Evolutionary conservation across 2,113 vertebrate genomes (phyloP), one percentile per base, ranked within the genome.

Genomic region (Phrynosoma blainvillii): DNA sequence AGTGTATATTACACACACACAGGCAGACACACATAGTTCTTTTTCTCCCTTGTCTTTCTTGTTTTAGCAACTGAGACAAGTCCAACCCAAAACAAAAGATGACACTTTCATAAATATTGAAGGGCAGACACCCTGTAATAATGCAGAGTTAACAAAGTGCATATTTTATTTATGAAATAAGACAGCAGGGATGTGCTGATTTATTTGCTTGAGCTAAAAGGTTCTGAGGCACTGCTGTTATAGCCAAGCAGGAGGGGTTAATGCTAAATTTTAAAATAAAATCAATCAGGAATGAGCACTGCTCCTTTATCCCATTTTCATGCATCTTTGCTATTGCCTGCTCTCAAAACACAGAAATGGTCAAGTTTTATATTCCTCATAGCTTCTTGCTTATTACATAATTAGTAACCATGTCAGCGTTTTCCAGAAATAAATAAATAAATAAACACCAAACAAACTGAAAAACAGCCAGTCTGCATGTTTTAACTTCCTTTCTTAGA

Each of bases 231-330:
- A n/a, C 18, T 86, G 1, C 0, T n/a, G 75, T 77, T 70, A 84
- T 32, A 66, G 84, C 27, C 86, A 62, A 87, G 77, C 54, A 74
- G 88, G 90, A 94, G 6, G 92, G 87, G 93, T 95, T 95, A 95
- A 93, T 90, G 71, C 27, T 79, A 78, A 71, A 86, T 52, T 94
- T 91, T 80, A 83, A 91, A 75, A 6, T 54, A 88, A 94, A 90
- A 94, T 87, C 52, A 85, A 93, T 84, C 86, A 90, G 59, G 74
- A 75, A 79, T 92, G 85, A 95, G 82, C 85, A 87, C 32, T 86
- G 36, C 30, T 54, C 21, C 42, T 21, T 54, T 88, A 59, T 47
- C 32, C 32, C 36, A 27, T 87, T 87, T 82, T 68, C 40, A 84
- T 83, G 40, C 32, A 70, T 78, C 42, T 80, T 68, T 30, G 4